Percentiles rank a stretch among this genome's conserved stretches.
These are phyloP conservation scores for Stegodyphus dumicola DNA, from an alignment of 1,140 invertebrate species.

Conservation along the genomic window DNA sequence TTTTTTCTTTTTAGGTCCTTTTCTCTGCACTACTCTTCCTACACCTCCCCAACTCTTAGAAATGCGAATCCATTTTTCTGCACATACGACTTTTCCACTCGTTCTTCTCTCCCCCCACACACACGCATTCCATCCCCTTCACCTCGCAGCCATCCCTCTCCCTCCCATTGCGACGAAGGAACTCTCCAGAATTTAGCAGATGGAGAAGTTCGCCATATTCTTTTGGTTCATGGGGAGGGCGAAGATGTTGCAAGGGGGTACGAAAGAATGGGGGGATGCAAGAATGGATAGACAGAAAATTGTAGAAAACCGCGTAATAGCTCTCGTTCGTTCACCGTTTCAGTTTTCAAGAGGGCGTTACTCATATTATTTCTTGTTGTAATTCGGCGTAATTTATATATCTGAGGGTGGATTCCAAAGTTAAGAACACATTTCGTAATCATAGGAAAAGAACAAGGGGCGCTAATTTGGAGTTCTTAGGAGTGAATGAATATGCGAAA, in stretches of 20 bases:
- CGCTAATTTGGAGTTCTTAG: too few species aligned
- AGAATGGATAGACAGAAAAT: not conserved
- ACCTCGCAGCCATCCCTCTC: not conserved
- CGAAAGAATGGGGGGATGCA: conserved; percentile 10
- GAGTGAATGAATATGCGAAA: too few species aligned
- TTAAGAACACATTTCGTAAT: too few species aligned
- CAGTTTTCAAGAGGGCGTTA: not conserved
- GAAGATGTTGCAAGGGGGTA: not conserved
- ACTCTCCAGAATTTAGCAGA: conserved; percentile 43
- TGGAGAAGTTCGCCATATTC: not conserved
- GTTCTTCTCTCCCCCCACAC: not conserved
- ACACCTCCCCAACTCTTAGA: not conserved
- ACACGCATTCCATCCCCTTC: not conserved
- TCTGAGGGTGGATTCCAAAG: too few species aligned
- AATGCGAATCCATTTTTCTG: conserved; percentile 28
- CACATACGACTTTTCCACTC: conserved; percentile 11
- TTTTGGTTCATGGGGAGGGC: not conserved
- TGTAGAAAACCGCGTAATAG: conserved; percentile 34
- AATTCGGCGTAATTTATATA: too few species aligned
- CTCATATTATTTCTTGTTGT: conserved; percentile 16
- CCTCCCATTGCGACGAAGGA: not conserved
- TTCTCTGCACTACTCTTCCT: conserved; percentile 1
- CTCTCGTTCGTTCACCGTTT: conserved; percentile 19
- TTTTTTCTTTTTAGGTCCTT: conserved; percentile 27
- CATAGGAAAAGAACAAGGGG: too few species aligned